Conservation (phyloP, 2,797 vertebrate species). For the Pelodytes ibericus region DNA sequence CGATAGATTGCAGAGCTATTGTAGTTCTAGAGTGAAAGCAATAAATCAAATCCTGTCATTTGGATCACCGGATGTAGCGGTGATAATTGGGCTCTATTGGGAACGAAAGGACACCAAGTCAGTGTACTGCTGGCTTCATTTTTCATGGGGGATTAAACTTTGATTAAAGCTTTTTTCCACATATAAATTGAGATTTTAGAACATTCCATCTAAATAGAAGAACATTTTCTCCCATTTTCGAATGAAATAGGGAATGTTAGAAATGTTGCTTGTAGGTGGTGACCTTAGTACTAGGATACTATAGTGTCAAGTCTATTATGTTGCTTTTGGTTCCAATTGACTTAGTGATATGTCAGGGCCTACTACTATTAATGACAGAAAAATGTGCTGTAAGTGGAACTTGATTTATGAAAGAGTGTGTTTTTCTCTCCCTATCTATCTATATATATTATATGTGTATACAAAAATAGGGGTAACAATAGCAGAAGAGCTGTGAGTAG, state of each 20-base stretch:
- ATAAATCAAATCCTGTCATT: constrained; percentile 56
- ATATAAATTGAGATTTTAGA: constrained; percentile 29
- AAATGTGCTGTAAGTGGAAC: background rate
- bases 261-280: background rate
- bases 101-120: constrained; percentile 53
- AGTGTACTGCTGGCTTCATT: constrained; percentile 40
- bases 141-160: constrained; percentile 54
- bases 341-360: background rate
- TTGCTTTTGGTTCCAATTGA: background rate
- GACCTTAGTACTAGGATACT: background rate
- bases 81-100: constrained; percentile 56
- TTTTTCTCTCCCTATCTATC: too few relatives aligned
- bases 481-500: too few relatives aligned
- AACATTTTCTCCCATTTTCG: constrained; percentile 1
- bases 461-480: too few relatives aligned
- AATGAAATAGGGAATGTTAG: background rate
- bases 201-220: constrained; percentile 22
- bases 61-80: constrained; percentile 55
- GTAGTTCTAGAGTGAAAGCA: constrained; percentile 47
- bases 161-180: constrained; percentile 39
- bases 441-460: too few relatives aligned
- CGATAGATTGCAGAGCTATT: constrained; percentile 45
- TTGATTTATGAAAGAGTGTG: background rate
- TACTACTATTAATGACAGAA: background rate
- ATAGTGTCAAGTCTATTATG: background rate